These are phyloP conservation scores for Aromia moschata DNA, from an alignment of 2,888 invertebrate species.

Conservation along the genomic window DNA sequence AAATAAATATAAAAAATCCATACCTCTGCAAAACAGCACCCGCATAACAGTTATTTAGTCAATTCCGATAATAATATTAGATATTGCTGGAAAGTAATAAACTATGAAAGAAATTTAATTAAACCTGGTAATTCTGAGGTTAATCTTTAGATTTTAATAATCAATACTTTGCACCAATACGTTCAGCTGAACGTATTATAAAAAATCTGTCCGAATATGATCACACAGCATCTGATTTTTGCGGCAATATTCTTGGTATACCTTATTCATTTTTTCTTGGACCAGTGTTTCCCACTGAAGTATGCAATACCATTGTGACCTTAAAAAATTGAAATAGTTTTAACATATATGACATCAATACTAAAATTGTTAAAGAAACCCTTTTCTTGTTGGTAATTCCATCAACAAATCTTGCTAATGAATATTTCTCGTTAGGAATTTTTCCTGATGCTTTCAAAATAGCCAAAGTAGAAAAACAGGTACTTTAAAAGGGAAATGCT, in stretches of 20 bases:
- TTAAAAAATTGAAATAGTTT: background rate
- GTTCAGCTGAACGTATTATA: background rate
- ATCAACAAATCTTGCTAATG: conserved; percentile 2
- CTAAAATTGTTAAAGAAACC: background rate
- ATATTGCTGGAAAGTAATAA: background rate
- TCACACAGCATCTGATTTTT: background rate
- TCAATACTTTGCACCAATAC: background rate
- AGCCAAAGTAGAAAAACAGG: conserved; percentile 1
- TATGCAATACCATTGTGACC: background rate
- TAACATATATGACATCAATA: background rate
- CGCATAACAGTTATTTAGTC: background rate
- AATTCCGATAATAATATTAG: background rate
- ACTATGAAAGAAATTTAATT: background rate
- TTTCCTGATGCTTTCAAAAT: conserved; percentile 2
- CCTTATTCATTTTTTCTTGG: background rate
- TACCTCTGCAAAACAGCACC: background rate
- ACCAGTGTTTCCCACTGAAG: background rate
- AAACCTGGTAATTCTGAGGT: background rate
- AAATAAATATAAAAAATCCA: background rate
- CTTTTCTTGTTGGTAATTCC: background rate
- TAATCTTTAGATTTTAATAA: background rate
- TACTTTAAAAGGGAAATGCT: background rate
- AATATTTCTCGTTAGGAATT: background rate
- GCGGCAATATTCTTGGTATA: background rate
- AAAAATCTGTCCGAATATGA: background rate